phyloP scores from a whole-genome alignment of 2,797 vertebrate genomes.

The Siniperca undulata region DNA sequence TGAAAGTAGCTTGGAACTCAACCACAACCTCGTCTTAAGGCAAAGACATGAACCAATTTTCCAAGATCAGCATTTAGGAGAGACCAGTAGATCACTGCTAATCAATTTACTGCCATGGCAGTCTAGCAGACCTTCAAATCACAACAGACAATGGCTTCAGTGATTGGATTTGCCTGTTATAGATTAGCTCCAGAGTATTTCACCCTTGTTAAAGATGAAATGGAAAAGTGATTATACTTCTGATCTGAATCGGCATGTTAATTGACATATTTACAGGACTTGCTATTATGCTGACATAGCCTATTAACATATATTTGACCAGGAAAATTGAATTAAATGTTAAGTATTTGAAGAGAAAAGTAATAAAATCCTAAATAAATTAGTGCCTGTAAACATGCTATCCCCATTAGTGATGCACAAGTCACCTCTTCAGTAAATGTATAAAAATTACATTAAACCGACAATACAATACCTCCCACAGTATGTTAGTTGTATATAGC shows the following conservation, averaged over 20 bases:
- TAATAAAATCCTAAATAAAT: slow-evolving; percentile 6
- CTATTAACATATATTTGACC: slow-evolving; percentile 41
- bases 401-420: background rate
- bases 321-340: slow-evolving; percentile 46
- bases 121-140: slow-evolving; percentile 72
- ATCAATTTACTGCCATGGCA: slow-evolving; percentile 77
- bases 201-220: slow-evolving; percentile 72
- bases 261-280: slow-evolving; percentile 69
- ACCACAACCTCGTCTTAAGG: slow-evolving; percentile 50
- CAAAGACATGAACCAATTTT: slow-evolving; percentile 56
- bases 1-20: slow-evolving; percentile 28
- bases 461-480: background rate
- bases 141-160: slow-evolving; percentile 61
- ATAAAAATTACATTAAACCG: background rate
- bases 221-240: slow-evolving; percentile 69
- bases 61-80: slow-evolving; percentile 73
- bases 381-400: background rate
- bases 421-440: slow-evolving; percentile 18
- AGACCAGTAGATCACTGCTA: slow-evolving; percentile 73
- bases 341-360: slow-evolving; percentile 28
- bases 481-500: background rate
- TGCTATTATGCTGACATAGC: slow-evolving; percentile 46
- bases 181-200: slow-evolving; percentile 79
- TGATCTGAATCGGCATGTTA: slow-evolving; percentile 68
- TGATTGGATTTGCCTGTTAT: slow-evolving; percentile 77